Percentiles rank a stretch among this genome's conserved stretches.
These are phyloP conservation scores for Spialia ferax DNA, from an alignment of 2,888 invertebrate species.

Conservation along the genomic window DNA sequence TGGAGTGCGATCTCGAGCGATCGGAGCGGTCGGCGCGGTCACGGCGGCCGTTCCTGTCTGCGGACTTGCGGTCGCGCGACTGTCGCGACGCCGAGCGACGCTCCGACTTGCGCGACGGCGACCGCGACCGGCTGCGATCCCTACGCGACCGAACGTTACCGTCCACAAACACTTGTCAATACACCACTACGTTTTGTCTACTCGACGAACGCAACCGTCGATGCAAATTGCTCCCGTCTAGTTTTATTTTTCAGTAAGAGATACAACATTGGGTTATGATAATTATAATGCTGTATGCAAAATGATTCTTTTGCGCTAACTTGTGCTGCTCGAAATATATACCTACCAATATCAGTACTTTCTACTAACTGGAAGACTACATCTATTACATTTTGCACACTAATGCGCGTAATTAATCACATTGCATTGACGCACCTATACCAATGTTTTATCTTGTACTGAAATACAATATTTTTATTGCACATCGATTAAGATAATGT, in stretches of 20 bases:
- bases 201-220: background rate
- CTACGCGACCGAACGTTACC: conserved; percentile 51
- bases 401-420: background rate
- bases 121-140: conserved; percentile 75
- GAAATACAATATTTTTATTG: background rate
- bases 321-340: too few species aligned
- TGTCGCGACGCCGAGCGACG: conserved; percentile 52
- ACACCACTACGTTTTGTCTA: conserved; percentile 1
- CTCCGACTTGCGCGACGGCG: conserved; percentile 60
- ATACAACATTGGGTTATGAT: background rate
- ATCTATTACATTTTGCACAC: too few species aligned
- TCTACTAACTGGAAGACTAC: too few species aligned
- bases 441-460: background rate
- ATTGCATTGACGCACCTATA: background rate
- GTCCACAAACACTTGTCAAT: conserved; percentile 17
- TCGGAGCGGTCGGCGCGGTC: conserved; percentile 57
- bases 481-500: background rate
- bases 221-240: background rate
- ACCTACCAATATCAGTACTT: too few species aligned
- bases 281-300: too few species aligned
- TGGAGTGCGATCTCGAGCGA: conserved; percentile 39
- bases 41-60: conserved; percentile 44
- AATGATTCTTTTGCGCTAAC: too few species aligned
- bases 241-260: background rate
- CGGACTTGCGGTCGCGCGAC: conserved; percentile 56